A percentile compares a stretch with the other conserved stretches of the same genome.
phyloP scores from a whole-genome alignment of 30 jellyfish, hydroid and myxozoan species.

The Aurelia aurita region DNA sequence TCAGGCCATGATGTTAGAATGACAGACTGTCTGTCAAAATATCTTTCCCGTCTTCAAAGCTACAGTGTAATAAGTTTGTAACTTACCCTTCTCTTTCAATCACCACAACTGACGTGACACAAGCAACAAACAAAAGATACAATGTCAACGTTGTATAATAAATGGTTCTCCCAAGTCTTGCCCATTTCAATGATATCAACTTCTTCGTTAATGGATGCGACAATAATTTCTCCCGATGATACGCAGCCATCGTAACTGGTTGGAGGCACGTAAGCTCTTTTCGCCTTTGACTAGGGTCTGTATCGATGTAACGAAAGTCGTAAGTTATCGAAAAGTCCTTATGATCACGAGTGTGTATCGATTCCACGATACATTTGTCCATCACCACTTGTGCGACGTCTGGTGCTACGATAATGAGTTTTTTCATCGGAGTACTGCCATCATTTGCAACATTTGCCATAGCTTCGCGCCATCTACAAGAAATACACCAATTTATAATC shows the following conservation, averaged over 20 bases:
- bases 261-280: slow-evolving; percentile 35
- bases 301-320: slow-evolving; percentile 76
- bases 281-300: slow-evolving; percentile 33
- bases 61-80: background rate
- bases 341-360: slow-evolving; percentile 63
- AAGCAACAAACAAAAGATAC: slow-evolving; percentile 67
- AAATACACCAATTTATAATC: too few species aligned
- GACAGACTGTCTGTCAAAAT: too few species aligned
- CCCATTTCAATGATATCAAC: slow-evolving; percentile 81
- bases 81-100: slow-evolving; percentile 86
- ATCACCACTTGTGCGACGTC: slow-evolving; percentile 86
- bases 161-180: slow-evolving; percentile 75
- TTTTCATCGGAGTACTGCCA: slow-evolving; percentile 87
- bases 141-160: slow-evolving; percentile 61
- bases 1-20: too few species aligned
- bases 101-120: slow-evolving; percentile 81
- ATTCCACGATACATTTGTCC: slow-evolving; percentile 66
- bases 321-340: slow-evolving; percentile 64
- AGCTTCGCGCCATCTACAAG: slow-evolving; percentile 89
- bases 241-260: slow-evolving; percentile 78
- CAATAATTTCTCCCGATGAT: slow-evolving; percentile 73
- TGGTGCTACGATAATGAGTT: slow-evolving; percentile 84
- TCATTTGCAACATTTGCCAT: slow-evolving; percentile 63
- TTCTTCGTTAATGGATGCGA: slow-evolving; percentile 78
- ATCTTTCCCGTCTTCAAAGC: too few species aligned